phyloP scores from a whole-genome alignment of 2,888 invertebrate genomes.

The Rhopalosiphum nymphaeae region DNA sequence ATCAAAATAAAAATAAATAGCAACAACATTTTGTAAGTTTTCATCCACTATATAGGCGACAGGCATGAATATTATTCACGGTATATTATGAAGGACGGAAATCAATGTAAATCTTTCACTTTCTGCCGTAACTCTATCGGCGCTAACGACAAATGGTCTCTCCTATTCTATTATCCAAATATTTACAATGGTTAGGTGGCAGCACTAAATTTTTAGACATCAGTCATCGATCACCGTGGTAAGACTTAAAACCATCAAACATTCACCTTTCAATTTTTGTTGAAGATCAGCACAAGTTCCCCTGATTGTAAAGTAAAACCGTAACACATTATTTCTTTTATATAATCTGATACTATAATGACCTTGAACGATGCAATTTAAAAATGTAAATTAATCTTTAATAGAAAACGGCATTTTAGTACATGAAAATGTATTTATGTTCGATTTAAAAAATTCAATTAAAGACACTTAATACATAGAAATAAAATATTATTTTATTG shows the following conservation, averaged over 20 bases:
- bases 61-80: neutral
- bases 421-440: neutral
- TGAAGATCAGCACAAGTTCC: neutral
- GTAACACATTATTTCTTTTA: neutral
- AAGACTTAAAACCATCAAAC: neutral
- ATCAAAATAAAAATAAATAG: neutral
- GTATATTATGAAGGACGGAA: neutral
- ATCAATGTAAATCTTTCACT: neutral
- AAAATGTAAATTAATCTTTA: neutral
- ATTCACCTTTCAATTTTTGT: neutral
- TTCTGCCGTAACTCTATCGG: neutral
- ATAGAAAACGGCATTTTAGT: neutral
- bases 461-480: neutral
- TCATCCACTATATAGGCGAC: neutral
- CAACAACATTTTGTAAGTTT: neutral
- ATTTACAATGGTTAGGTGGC: neutral
- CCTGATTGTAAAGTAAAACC: neutral
- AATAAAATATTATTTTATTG: neutral
- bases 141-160: neutral
- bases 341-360: neutral
- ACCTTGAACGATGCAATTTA: neutral
- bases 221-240: neutral
- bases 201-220: neutral
- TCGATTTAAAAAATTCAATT: neutral
- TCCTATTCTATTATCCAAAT: neutral